These are phyloP conservation scores for Hymenochirus boettgeri DNA, from an alignment of 2,113 vertebrate genomes.

Conservation along the genomic window DNA sequence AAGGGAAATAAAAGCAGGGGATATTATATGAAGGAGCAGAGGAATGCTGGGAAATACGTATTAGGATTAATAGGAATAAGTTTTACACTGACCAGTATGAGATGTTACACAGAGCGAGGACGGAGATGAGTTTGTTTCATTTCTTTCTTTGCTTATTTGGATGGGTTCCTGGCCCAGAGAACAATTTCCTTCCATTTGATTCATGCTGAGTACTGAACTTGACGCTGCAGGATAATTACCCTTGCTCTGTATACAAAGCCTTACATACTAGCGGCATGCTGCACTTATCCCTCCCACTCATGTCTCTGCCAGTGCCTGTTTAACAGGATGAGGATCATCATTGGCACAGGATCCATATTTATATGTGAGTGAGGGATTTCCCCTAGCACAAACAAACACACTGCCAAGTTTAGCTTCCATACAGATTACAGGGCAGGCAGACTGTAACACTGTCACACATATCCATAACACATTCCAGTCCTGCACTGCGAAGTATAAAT, in stretches of 20 bases:
- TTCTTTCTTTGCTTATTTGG: too few relatives aligned
- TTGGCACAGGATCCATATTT: slow-evolving; percentile 32
- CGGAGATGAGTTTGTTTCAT: too few relatives aligned
- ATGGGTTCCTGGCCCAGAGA: too few relatives aligned
- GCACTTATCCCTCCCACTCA: slow-evolving; percentile 2
- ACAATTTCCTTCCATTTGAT: slow-evolving; percentile 11
- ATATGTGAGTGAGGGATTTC: slow-evolving; percentile 32
- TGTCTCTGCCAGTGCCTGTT: slow-evolving; percentile 14
- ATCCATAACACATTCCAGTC: too few relatives aligned
- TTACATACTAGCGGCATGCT: slow-evolving; percentile 2
- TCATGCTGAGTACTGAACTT: slow-evolving; percentile 1
- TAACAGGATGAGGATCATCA: slow-evolving; percentile 19
- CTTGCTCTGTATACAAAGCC: background rate
- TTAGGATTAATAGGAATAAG: too few relatives aligned
- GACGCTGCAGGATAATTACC: slow-evolving; percentile 8
- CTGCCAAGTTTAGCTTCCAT: slow-evolving; percentile 25
- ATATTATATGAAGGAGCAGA: too few relatives aligned
- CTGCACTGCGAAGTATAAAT: too few relatives aligned
- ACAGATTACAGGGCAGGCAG: slow-evolving; percentile 40
- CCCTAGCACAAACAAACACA: slow-evolving; percentile 31
- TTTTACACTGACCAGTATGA: too few relatives aligned
- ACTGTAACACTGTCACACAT: slow-evolving; percentile 7
- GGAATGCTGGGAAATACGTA: too few relatives aligned
- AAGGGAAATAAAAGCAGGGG: too few relatives aligned
- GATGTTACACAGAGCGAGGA: too few relatives aligned